Evolutionary conservation across 2,888 invertebrate species (phyloP).

Genomic region (Omphaloscelis lunosa): DNA sequence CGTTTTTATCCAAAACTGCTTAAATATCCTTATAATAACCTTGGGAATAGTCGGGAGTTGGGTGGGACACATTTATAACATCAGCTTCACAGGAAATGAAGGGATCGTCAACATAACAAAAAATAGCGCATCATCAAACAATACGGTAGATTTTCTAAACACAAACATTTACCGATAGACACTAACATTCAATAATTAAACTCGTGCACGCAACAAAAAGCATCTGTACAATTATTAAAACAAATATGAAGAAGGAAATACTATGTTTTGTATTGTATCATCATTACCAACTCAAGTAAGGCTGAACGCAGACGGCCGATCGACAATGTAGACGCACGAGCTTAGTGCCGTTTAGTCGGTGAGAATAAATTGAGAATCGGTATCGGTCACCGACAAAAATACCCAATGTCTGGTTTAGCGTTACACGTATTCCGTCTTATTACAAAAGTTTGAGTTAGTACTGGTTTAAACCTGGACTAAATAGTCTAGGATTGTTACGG

Average conservation of each 20-base stretch:
- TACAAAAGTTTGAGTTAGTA: too few species aligned
- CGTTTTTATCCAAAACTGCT: background rate
- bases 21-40: background rate
- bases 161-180: slow-evolving; percentile 17
- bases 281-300: slow-evolving; percentile 30
- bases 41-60: too few species aligned
- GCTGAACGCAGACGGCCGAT: slow-evolving; percentile 8
- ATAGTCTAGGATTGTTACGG: too few species aligned
- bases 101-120: background rate
- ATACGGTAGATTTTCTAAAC: slow-evolving; percentile 30
- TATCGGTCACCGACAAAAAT: background rate
- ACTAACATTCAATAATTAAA: slow-evolving; percentile 32
- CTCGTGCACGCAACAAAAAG: slow-evolving; percentile 27
- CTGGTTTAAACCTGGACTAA: too few species aligned
- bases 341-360: background rate
- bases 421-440: too few species aligned
- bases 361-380: slow-evolving; percentile 1
- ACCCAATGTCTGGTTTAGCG: background rate
- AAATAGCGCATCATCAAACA: slow-evolving; percentile 19
- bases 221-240: slow-evolving; percentile 32
- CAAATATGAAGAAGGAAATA: slow-evolving; percentile 48
- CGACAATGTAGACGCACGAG: background rate
- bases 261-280: slow-evolving; percentile 42
- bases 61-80: too few species aligned
- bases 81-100: slow-evolving; percentile 12